These are phyloP conservation scores for Umimayanthus chanpuru DNA, from an alignment of 92 coral and sea anemone species.

Conservation along the genomic window DNA sequence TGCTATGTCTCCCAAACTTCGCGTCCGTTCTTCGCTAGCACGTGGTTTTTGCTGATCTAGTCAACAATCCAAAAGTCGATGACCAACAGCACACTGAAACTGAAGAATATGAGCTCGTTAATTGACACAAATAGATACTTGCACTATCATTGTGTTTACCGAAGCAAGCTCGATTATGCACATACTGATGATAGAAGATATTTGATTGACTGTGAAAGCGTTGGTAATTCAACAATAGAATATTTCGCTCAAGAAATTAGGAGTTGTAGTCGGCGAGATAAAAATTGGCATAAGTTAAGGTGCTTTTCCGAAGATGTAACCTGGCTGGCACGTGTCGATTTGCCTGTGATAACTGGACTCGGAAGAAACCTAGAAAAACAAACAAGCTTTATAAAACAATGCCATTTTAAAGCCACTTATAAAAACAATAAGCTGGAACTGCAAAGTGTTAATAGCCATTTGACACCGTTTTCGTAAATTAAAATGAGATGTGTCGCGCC, in stretches of 20 bases:
- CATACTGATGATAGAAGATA: neutral
- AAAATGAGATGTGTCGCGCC: no score
- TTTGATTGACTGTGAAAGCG: conserved; percentile 1
- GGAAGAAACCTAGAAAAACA: conserved; percentile 27
- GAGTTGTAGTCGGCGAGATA: conserved; percentile 9
- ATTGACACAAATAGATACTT: neutral
- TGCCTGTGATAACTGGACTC: conserved; percentile 18
- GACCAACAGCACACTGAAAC: neutral
- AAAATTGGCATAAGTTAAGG: conserved; percentile 1
- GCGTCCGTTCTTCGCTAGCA: neutral
- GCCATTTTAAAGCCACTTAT: no score
- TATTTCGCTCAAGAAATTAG: conserved; percentile 14
- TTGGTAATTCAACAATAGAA: conserved; percentile 10
- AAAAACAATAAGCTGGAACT: no score
- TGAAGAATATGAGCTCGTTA: neutral
- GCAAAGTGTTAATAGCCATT: no score
- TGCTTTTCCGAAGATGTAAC: conserved; percentile 28
- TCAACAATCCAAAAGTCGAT: neutral
- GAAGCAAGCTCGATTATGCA: conserved; percentile 11
- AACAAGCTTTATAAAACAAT: neutral
- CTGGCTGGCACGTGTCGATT: neutral
- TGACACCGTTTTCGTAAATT: no score
- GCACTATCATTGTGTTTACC: neutral
- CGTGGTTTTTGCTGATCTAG: neutral
- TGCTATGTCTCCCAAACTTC: neutral